phyloP scores from a whole-genome alignment of 2,888 invertebrate genomes.

The Nesidiocoris tenuis region DNA sequence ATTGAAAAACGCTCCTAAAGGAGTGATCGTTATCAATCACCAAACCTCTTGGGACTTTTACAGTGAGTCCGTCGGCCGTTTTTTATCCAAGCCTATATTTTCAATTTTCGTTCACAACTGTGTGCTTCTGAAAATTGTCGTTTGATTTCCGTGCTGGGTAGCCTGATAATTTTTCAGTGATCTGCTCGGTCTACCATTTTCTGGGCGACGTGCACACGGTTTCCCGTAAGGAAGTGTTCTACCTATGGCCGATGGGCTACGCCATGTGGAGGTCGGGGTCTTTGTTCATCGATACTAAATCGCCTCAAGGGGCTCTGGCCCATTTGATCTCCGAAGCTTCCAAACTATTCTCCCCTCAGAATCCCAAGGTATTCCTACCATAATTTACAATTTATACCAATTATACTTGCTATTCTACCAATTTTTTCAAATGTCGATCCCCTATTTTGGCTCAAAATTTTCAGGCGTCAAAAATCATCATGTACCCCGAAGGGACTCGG shows the following conservation, averaged over 20 bases:
- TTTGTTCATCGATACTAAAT: conserved; percentile 22
- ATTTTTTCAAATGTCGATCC: too few relatives aligned
- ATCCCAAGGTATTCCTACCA: background rate
- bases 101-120: too few relatives aligned
- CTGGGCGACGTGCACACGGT: conserved; percentile 28
- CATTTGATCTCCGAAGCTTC: conserved; percentile 3
- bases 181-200: conserved; percentile 5
- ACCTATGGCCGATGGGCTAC: conserved; percentile 30
- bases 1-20: conserved; percentile 13
- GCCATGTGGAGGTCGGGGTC: conserved; percentile 16
- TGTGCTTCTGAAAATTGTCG: too few relatives aligned
- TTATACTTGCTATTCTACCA: too few relatives aligned
- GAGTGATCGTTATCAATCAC: conserved; percentile 30
- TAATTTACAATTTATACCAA: too few relatives aligned
- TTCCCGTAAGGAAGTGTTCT: conserved; percentile 28
- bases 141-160: too few relatives aligned
- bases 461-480: conserved; percentile 20
- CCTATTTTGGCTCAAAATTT: background rate
- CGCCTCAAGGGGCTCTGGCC: background rate
- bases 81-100: too few relatives aligned
- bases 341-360: conserved; percentile 5
- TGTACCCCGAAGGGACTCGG: conserved; percentile 16
- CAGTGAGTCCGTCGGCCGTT: conserved; percentile 1
- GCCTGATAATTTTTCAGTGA: background rate
- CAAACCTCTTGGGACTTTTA: conserved; percentile 23